phyloP scores from a whole-genome alignment of 2,797 vertebrate species.

The Smutsia temminckii region DNA sequence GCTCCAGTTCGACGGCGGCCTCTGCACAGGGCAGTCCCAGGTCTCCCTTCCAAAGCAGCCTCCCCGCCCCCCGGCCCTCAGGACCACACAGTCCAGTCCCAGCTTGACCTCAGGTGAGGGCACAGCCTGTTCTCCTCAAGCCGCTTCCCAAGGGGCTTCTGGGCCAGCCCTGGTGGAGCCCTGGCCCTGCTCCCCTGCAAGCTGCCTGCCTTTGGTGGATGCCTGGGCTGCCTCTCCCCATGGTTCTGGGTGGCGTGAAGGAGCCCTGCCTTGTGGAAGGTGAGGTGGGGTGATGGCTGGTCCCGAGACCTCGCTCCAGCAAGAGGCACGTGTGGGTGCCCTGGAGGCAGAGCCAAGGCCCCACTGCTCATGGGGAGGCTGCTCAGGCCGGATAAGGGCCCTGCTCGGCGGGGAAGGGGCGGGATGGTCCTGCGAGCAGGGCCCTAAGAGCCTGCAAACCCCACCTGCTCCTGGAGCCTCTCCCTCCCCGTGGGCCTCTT shows the following conservation, averaged over 20 bases:
- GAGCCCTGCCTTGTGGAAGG: not conserved
- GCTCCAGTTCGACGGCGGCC: not conserved
- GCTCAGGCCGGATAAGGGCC: not conserved
- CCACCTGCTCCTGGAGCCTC: not conserved
- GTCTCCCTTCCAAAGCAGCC: not conserved
- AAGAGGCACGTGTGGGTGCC: not conserved
- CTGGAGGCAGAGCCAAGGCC: not conserved
- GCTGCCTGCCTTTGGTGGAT: rapidly evolving
- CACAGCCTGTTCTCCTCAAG: not conserved
- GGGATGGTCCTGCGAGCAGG: not conserved
- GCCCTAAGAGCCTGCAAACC: not conserved
- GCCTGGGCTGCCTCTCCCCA: not conserved
- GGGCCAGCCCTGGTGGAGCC: not conserved
- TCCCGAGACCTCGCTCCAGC: not conserved
- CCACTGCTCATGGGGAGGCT: not conserved
- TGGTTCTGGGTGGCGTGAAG: not conserved
- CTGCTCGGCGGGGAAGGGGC: not conserved
- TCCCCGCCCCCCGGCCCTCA: rapidly evolving
- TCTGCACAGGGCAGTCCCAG: not conserved
- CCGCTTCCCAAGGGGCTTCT: not conserved
- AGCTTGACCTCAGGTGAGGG: not conserved
- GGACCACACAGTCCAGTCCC: not conserved
- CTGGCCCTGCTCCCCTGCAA: too few relatives aligned
- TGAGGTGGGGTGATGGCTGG: not conserved
- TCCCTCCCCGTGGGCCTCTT: not conserved